Percentiles rank a stretch among this genome's conserved stretches.
phyloP scores from a whole-genome alignment of 2,888 invertebrate genomes.

The Pardosa pseudoannulata region DNA sequence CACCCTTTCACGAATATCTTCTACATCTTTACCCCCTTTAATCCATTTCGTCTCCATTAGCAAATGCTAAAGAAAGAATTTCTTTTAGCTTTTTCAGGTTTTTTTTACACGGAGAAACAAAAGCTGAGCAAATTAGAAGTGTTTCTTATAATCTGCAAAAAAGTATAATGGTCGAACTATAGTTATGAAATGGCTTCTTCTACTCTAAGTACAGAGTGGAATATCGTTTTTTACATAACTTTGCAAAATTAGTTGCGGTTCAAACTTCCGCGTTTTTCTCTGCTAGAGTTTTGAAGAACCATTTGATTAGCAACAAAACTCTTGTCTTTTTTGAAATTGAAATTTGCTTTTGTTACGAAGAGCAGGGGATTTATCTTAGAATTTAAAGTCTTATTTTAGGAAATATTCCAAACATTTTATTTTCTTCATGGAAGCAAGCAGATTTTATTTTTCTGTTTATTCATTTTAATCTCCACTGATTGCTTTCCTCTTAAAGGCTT shows the following conservation, averaged over 20 bases:
- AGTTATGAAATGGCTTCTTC: constrained; percentile 67
- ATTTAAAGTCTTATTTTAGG: constrained; percentile 14
- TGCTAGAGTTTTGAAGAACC: neutral
- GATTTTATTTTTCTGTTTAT: too few species aligned
- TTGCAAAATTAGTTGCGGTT: constrained; percentile 63
- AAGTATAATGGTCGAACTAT: constrained; percentile 58
- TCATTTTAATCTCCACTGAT: too few species aligned
- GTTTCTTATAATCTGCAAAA: constrained; percentile 60
- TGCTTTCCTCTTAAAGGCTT: too few species aligned
- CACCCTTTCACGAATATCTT: constrained; percentile 18
- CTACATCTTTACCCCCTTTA: constrained; percentile 46
- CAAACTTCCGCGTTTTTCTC: constrained; percentile 37
- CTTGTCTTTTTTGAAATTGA: neutral
- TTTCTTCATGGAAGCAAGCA: too few species aligned
- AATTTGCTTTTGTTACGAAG: neutral
- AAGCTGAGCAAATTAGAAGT: constrained; percentile 69
- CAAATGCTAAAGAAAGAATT: constrained; percentile 67
- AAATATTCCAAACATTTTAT: too few species aligned
- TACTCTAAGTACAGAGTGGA: constrained; percentile 27
- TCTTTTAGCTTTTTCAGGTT: constrained; percentile 45
- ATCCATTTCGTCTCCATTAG: constrained; percentile 68
- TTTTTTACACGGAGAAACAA: constrained; percentile 38
- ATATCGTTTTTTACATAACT: constrained; percentile 33
- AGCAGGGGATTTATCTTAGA: too few species aligned
- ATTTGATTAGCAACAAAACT: neutral